Evolutionary conservation across 2,888 invertebrate species (phyloP), one percentile per base, ranked within the genome.

Genomic region (Toxonevra muliebris): DNA sequence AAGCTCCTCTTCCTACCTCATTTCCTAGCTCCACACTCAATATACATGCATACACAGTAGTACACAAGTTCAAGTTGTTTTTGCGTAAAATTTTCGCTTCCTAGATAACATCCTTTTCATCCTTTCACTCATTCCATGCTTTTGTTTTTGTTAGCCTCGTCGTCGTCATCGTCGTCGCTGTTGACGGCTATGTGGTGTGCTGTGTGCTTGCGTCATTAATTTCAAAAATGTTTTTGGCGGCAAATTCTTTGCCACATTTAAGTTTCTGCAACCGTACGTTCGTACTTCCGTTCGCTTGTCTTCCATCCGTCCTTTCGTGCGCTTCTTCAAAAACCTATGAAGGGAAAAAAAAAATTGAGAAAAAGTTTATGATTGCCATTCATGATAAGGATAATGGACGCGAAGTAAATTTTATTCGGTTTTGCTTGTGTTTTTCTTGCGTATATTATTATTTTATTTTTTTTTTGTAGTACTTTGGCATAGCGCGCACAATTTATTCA

Each of bases 401-500:
- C 66, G 41, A 5, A 54, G 65, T 43, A 15, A 12, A 40, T 40
- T 60, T 63, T 59, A 54, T 52, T 54, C 58, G 41, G 41, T 50
- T 17, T 50, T 17, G 15, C 45, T 65, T 43, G 55, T 20, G 17
- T 45, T 55, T 52, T 43, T 9, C 42, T 15, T 54, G 66, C 54
- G 19, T 60, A 30, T 20, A 53, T 40, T 41, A 42, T 62, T 61
- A 15, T 50, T 57, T 19, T 41, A 12, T 57, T 10, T 40, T 63
- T 66, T 53, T 41, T 19, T 19, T 12, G 45, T 19, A 45, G 20
- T 45, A 17, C 19, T 57, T 60, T 67, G 63, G 60, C 52, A 58
- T 52, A 52, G 53, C 54, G 59, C 45, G 20, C 68, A 40, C 80
- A 80, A 80, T 80, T 80, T 80, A 80, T 80, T 80, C 80, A 80